Base-by-base conservation (phyloP, 2,888 invertebrate genomes). In the Drosophila neotestacea region DNA sequence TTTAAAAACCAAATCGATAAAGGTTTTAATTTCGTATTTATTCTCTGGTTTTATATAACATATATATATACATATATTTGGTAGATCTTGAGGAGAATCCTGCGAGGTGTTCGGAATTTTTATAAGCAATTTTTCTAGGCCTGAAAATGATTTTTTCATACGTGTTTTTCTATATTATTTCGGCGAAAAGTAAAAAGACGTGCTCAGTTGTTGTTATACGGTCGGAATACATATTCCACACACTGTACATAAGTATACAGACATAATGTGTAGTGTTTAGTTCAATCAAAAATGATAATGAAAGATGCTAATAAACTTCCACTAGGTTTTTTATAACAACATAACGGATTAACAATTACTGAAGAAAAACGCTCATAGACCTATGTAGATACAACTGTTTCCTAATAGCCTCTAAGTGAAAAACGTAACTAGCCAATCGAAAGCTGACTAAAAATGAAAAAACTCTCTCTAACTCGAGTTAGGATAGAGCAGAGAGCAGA, bases 381-480 rank as follows among this genome's bases (percentile, higher is more conserved):
- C 89, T 88, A 88, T 85, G 85, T 85, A 85, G 85, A 85, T 89
- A 89, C 69, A 88, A 85, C 79, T 89, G 85, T 85, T 85, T 85
- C 85, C 85, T 85, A 85, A 86, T 85, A 85, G 85, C 63, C 70
- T 70, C 72, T 90, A 86, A 90, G 87, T 70, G 67, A 69, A 22
- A n/a, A 65, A 48, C 55, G 56, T 65, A 47, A 88, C 80, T 83
- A 81, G 77, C 79, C 81, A 81, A 76, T 71, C 62, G 70, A 82
- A 74, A 65, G 34, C 16, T 67, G 70, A 79, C 70, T 68, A 70
- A 70, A 69, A 60, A 46, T 46, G 16, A 16, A 16, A 70, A 70
- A 7, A 32, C 32, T 32, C 32, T 6, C 32, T 13, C 28, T 22
- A 7, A 16, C 16, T 9, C 16, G 38, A 71, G 44, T 64, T 46